Base-by-base conservation (phyloP, 2,888 invertebrate genomes). In the Timema cristinae region DNA sequence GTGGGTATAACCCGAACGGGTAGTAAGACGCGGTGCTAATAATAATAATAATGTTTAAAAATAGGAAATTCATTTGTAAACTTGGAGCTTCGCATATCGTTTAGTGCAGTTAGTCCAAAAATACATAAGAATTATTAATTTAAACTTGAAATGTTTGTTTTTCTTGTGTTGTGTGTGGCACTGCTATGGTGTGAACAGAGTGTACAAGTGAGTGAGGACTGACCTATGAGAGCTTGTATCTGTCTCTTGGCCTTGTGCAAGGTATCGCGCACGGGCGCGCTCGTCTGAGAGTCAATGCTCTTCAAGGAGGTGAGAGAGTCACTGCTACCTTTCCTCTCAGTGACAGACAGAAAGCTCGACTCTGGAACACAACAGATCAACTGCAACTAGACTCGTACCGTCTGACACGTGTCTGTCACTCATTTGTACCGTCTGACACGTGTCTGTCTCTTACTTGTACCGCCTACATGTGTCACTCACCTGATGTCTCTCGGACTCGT, bases 261-360 rank as follows among this genome's bases (percentile, higher is more conserved):
- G 15, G 83, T 82, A 74, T 81, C 80, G 73, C 80, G 79, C 50
- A 78, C 77, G 69, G 77, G 77, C 56, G 84, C 81, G 66, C 73
- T 61, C 13, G 69, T 48, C 9, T 56, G 68, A 6, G 68, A 70
- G 66, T 73, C 76, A 9, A 72, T 54, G 74, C 83, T 84, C 69
- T 81, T 80, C 68, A 81, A 78, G 16, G 86, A 86, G 8, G 83
- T 83, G 66, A 86, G 79, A 56, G 86, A 86, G 76, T 87, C 87
- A 63, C 84, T 82, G 74, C 86, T 86, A 50, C 85, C 85, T 78
- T 87, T 86, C 51, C 85, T 80, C 70, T 84, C 32, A 32, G 32
- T 32, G 32, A 32, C 32, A 32, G 32, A 32, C 32, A 32, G 32
- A 32, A 32, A 32, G 32, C 32, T 32, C 32, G 32, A 32, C 32